Evolutionary conservation across 1,140 invertebrate genomes (phyloP), one percentile per base, ranked within the genome.

Genomic region (Laupala kohalensis): DNA sequence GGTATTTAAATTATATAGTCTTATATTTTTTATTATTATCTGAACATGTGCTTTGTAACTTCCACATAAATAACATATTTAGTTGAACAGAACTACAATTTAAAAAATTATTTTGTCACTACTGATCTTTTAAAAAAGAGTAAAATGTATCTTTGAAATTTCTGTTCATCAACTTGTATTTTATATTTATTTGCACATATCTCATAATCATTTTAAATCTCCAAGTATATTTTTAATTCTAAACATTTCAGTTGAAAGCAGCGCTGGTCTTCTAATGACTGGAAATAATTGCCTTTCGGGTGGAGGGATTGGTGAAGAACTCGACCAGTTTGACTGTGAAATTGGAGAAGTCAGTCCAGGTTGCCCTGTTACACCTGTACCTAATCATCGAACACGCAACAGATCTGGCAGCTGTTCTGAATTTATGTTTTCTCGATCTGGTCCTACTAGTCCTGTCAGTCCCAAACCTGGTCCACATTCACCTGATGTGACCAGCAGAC

Each of bases 201-300:
- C 12, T 23, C 6, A 25, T 67, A 15, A 5, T 25, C 9, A 1
- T 5, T 67, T 27, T 67, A 19, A 24, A 25, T 23, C 5, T 25
- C 4, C 5, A 67, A 25, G 5, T 67, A 25, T 25, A 3, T 67
- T 9, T 53, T 53, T 9, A 53, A 53, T 53, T 53, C 9, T 13
- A 53, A 53, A 26, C 67, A 64, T 74, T 76, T 28, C 68, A 86
- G 86, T 86, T 75, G 82, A 84, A 53, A 87, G 83, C 74, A 83
- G 84, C 73, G 86, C 87, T 69, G 87, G 87, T 2, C 77, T 88
- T 19, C 76, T 89, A 25, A 89, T 88, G 80, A 81, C 82, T 6
- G 82, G 81, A 72, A 53, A 53, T 53, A 26, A 68, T 25, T 62
- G 23, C 3, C 28, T 63, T 26, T 23, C 53, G 28, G 64, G 37